These are phyloP conservation scores for Gracilinanus agilis DNA, from an alignment of 2,113 vertebrate species.

Conservation along the genomic window DNA sequence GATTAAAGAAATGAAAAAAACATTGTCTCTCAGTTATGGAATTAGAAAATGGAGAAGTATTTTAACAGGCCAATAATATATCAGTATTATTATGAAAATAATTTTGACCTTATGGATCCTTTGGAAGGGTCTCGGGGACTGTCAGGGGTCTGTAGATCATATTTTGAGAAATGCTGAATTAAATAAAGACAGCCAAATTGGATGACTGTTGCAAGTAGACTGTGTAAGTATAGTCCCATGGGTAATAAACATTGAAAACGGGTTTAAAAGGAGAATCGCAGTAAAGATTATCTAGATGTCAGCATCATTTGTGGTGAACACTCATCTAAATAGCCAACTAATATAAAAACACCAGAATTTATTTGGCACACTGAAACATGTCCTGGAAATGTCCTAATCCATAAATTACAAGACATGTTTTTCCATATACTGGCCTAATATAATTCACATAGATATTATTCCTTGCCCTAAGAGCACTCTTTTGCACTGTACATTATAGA, in stretches of 20 bases:
- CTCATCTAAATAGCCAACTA: conserved; percentile 11
- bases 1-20: background rate
- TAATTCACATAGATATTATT: conserved; percentile 57
- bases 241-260: background rate
- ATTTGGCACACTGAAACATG: conserved; percentile 36
- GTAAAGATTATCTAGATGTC: conserved; percentile 37
- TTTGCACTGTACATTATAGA: conserved; percentile 45
- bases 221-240: background rate
- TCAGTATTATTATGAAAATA: background rate
- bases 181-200: background rate
- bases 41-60: background rate
- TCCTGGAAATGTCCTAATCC: conserved; percentile 39
- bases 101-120: background rate
- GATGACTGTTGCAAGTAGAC: background rate
- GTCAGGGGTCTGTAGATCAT: background rate
- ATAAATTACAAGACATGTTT: conserved; percentile 52
- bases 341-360: conserved; percentile 19
- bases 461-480: conserved; percentile 22
- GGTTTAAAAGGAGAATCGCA: background rate
- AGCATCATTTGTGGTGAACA: conserved; percentile 56
- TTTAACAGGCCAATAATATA: background rate
- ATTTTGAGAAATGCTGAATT: background rate
- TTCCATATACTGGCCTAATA: conserved; percentile 8
- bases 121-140: background rate
- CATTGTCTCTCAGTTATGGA: background rate